Percentiles rank a stretch among this genome's conserved stretches.
phyloP scores from a whole-genome alignment of 2,113 vertebrate species.

The Siphamia tubifer region DNA sequence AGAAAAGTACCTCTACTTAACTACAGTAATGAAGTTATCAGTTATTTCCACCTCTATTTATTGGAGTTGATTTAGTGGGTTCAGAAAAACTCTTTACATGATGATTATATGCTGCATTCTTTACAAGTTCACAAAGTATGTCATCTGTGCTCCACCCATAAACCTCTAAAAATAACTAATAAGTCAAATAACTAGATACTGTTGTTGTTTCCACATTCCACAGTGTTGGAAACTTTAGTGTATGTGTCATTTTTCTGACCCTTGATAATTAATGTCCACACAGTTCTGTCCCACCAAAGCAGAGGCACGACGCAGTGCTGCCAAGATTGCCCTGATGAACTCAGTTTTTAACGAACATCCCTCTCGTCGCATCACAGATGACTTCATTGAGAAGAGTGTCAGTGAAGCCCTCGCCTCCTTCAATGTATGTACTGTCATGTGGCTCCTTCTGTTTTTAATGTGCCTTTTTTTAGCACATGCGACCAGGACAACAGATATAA shows the following conservation, averaged over 20 bases:
- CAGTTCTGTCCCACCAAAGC: constrained; percentile 98
- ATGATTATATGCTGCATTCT: too few relatives aligned
- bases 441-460: too few relatives aligned
- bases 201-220: neutral
- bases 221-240: too few relatives aligned
- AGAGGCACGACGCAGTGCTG: constrained; percentile 91
- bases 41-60: too few relatives aligned
- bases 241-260: neutral
- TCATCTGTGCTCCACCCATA: neutral
- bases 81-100: neutral
- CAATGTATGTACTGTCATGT: constrained; percentile 82
- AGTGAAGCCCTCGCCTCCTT: constrained; percentile 93
- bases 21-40: too few relatives aligned
- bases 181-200: too few relatives aligned
- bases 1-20: too few relatives aligned
- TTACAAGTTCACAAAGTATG: neutral
- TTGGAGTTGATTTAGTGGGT: neutral
- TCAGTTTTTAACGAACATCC: constrained; percentile 98
- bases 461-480: too few relatives aligned
- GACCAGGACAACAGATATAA: too few relatives aligned
- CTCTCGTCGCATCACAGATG: constrained; percentile 92
- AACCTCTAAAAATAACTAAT: neutral
- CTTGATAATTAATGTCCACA: neutral
- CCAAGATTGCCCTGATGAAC: constrained; percentile 98
- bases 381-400: constrained; percentile 98